Base-by-base conservation (phyloP, 2,797 vertebrate species). In the Manis pentadactyla region DNA sequence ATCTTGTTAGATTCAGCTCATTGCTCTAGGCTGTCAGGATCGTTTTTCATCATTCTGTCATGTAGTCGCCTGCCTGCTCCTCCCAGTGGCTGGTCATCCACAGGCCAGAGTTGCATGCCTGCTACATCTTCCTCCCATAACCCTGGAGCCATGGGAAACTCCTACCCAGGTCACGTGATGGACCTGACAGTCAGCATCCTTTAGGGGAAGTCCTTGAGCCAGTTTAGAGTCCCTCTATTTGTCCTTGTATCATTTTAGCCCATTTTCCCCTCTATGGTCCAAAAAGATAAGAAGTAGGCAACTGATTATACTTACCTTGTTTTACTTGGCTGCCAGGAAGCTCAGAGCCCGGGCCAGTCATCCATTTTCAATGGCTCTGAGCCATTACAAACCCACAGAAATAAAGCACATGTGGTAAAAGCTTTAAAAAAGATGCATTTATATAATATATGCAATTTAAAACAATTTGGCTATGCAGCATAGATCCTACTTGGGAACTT, bases 1-100 rank as follows among this genome's bases (percentile, higher is more conserved):
- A 79, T 95, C 96, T 96, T 95, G 90, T 97, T 97, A 97, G 96
- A 94, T 74, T 42, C 92, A 82, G 87, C 95, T 97, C 95, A 93
- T 97, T 96, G 95, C 96, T 79, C 92, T n/a, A 46, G 94, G 21
- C 68, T 93, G 95, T 96, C 95, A 87, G 79, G 87, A 93, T 68
- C 57, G 0, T 92, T 97, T 95, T 93, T 97, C 96, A 94, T 97
- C 84, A 83, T 94, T 89, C 74, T 51, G 83, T 85, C 61, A 6
- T 53, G 61, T 21, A 13, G 15, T 91, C 11, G 0, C 77, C 86
- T 68, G 55, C 31, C 55, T 64, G 68, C 39, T 68, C 87, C 27
- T 81, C 92, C 94, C 84, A 21, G 83, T 0, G 1, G 19, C 90
- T 86, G 90, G 51, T 91, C 66, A 79, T 39, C 55, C 39, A 19